These are phyloP conservation scores for Indicator indicator DNA, from an alignment of 2,113 vertebrate species.

Conservation along the genomic window DNA sequence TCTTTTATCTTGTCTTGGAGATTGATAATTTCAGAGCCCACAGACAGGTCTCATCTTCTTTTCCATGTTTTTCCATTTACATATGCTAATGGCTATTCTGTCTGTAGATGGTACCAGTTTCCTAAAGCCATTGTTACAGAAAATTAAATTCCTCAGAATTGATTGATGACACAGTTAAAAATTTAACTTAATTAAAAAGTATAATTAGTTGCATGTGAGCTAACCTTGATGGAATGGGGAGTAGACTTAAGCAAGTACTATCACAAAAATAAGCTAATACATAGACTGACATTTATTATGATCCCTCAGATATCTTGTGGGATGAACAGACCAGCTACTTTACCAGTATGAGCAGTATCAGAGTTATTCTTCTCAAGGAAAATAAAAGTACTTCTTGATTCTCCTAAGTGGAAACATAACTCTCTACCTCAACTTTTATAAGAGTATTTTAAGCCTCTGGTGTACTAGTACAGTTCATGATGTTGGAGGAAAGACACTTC, in stretches of 20 bases:
- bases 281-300: background rate
- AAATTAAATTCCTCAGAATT: slow-evolving; percentile 51
- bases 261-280: background rate
- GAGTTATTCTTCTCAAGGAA: background rate
- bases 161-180: slow-evolving; percentile 55
- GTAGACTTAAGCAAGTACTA: background rate
- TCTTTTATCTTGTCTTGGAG: slow-evolving; percentile 54
- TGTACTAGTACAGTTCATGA: background rate
- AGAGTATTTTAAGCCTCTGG: background rate
- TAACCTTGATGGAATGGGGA: slow-evolving; percentile 19
- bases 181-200: slow-evolving; percentile 33
- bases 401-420: background rate
- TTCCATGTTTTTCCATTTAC: slow-evolving; percentile 60
- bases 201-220: slow-evolving; percentile 4
- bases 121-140: slow-evolving; percentile 46
- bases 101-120: slow-evolving; percentile 18
- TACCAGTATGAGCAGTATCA: background rate
- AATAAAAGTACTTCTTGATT: background rate
- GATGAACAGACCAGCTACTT: background rate
- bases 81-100: slow-evolving; percentile 45
- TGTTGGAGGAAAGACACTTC: background rate
- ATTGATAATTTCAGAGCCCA: slow-evolving; percentile 48
- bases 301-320: background rate
- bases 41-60: slow-evolving; percentile 58
- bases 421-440: background rate